Percentiles rank a stretch among this genome's conserved stretches.
Evolutionary conservation across 2,888 invertebrate species (phyloP).

Genomic region (Phymatocera aterrima): DNA sequence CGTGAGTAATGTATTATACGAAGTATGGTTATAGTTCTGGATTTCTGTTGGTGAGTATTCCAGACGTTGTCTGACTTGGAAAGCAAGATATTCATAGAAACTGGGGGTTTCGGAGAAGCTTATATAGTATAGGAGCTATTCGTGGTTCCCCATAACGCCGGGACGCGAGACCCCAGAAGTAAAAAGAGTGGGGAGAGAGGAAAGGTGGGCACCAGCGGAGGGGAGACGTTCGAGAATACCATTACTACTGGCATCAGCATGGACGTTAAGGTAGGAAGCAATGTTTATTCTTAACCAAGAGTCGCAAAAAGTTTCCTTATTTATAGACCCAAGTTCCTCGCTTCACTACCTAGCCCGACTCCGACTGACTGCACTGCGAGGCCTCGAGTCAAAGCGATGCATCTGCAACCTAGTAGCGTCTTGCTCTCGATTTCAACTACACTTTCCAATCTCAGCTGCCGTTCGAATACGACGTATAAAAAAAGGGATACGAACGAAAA

Average conservation of each 20-base stretch:
- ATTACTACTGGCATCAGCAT: neutral
- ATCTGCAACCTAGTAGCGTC: neutral
- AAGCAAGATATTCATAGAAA: constrained; percentile 70
- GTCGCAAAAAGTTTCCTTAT: constrained; percentile 41
- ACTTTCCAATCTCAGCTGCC: neutral
- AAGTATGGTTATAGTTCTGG: neutral
- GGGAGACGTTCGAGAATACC: constrained; percentile 17
- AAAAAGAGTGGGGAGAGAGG: constrained; percentile 43
- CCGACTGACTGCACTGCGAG: neutral
- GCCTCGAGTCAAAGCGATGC: neutral
- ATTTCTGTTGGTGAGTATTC: neutral
- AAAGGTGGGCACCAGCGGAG: constrained; percentile 43
- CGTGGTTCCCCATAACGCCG: constrained; percentile 69
- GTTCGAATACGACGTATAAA: neutral
- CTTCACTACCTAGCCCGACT: constrained; percentile 8
- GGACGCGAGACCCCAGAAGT: constrained; percentile 41
- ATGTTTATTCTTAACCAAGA: constrained; percentile 41
- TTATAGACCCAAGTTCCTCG: constrained; percentile 36
- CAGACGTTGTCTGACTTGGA: constrained; percentile 18
- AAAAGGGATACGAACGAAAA: too few relatives aligned
- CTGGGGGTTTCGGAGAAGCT: constrained; percentile 66
- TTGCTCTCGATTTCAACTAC: neutral
- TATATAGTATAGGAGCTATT: constrained; percentile 65
- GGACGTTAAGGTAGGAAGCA: constrained; percentile 36
- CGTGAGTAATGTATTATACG: neutral